A percentile compares a stretch with the other conserved stretches of the same genome.
These are phyloP conservation scores for Cyclina sinensis DNA, from an alignment of 1,140 invertebrate genomes.

Conservation along the genomic window DNA sequence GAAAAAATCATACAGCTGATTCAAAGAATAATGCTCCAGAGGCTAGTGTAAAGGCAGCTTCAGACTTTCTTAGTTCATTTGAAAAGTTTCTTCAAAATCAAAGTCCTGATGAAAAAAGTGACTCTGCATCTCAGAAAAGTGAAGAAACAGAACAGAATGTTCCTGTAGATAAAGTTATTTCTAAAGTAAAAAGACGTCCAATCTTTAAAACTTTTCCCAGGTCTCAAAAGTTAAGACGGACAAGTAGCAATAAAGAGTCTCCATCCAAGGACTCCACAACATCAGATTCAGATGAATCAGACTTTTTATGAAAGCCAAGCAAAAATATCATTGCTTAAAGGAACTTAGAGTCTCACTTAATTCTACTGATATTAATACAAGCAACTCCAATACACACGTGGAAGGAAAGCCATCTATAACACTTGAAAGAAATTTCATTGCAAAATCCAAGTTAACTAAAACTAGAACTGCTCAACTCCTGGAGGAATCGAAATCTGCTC, in stretches of 20 bases:
- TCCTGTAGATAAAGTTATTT: neutral
- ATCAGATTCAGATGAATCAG: conserved; percentile 13
- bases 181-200: conserved; percentile 13
- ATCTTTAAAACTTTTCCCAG: conserved; percentile 32
- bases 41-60: neutral
- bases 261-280: neutral
- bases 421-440: conserved; percentile 42
- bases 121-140: neutral
- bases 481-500: conserved; percentile 10
- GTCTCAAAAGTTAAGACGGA: neutral
- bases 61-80: conserved; percentile 33
- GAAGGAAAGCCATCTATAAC: conserved; percentile 38
- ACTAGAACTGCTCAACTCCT: neutral
- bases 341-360: conserved; percentile 57
- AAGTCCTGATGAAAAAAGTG: conserved; percentile 5
- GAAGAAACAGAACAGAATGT: neutral
- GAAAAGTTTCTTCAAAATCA: conserved; percentile 53
- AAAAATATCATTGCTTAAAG: conserved; percentile 58
- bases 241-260: neutral
- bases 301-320: conserved; percentile 46
- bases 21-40: neutral
- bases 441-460: conserved; percentile 20
- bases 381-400: neutral
- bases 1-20: neutral
- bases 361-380: neutral